phyloP scores from a whole-genome alignment of 2,797 vertebrate genomes.

The Limnodromus scolopaceus region DNA sequence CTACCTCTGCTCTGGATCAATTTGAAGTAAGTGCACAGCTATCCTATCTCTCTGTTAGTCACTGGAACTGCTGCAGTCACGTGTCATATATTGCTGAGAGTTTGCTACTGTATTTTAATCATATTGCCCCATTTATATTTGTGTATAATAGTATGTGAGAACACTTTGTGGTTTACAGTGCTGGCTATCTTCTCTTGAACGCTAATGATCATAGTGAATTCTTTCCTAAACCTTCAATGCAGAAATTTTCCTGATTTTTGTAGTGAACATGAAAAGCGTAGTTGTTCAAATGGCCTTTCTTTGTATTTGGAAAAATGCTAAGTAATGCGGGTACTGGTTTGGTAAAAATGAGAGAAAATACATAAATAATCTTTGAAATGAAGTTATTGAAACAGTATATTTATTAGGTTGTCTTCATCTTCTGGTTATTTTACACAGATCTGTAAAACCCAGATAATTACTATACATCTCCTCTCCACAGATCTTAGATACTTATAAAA shows the following conservation, averaged over 20 bases:
- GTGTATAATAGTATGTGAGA: not conserved
- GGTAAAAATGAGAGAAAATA: not conserved
- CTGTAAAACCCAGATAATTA: not conserved
- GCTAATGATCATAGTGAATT: not conserved
- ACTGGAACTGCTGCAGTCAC: not conserved
- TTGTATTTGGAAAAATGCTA: not conserved
- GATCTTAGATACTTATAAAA: not conserved
- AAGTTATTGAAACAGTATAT: not conserved
- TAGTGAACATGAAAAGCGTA: not conserved
- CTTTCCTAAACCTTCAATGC: not conserved
- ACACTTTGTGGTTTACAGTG: not conserved
- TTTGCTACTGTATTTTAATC: not conserved
- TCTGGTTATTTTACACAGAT: not conserved
- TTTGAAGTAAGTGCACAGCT: conserved; percentile 90
- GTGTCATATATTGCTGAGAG: not conserved
- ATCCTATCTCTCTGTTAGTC: not conserved
- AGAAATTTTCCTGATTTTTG: not conserved
- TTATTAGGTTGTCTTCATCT: not conserved
- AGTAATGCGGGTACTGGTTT: not conserved
- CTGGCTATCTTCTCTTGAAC: not conserved
- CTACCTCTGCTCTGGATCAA: conserved; percentile 94
- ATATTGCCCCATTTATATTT: not conserved
- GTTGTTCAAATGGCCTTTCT: not conserved
- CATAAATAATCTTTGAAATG: not conserved
- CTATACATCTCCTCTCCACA: not conserved